These are phyloP conservation scores for Lithophane socia DNA, from an alignment of 2,888 invertebrate species.

Conservation along the genomic window DNA sequence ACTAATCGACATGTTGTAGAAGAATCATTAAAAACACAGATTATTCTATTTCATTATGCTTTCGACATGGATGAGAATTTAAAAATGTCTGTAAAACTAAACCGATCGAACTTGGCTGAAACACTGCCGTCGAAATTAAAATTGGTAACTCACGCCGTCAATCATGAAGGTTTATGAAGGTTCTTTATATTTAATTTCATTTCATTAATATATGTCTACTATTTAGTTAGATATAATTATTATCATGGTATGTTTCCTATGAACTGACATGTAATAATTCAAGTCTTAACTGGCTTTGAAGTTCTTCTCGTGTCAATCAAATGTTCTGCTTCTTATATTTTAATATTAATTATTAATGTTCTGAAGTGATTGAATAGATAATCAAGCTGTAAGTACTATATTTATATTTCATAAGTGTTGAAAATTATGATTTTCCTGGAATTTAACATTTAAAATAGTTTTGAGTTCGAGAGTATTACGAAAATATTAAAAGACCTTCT, in stretches of 20 bases:
- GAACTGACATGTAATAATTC: constrained; percentile 39
- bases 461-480: background rate
- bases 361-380: constrained; percentile 2
- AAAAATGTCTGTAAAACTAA: background rate
- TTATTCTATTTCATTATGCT: background rate
- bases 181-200: background rate
- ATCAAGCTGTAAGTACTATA: background rate
- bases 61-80: background rate
- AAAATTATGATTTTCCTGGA: background rate
- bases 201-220: background rate
- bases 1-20: background rate
- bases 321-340: constrained; percentile 11
- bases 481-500: background rate
- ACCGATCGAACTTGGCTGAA: background rate
- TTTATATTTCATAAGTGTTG: background rate
- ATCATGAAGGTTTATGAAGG: background rate
- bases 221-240: constrained; percentile 1
- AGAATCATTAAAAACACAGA: background rate
- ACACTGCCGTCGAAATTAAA: background rate
- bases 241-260: background rate
- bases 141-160: background rate
- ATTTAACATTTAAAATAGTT: background rate
- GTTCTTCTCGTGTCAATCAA: constrained; percentile 46
- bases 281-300: constrained; percentile 42
- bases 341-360: constrained; percentile 14